These are phyloP conservation scores for Pycnonotus jocosus DNA, from an alignment of 2,113 vertebrate genomes.

Conservation along the genomic window DNA sequence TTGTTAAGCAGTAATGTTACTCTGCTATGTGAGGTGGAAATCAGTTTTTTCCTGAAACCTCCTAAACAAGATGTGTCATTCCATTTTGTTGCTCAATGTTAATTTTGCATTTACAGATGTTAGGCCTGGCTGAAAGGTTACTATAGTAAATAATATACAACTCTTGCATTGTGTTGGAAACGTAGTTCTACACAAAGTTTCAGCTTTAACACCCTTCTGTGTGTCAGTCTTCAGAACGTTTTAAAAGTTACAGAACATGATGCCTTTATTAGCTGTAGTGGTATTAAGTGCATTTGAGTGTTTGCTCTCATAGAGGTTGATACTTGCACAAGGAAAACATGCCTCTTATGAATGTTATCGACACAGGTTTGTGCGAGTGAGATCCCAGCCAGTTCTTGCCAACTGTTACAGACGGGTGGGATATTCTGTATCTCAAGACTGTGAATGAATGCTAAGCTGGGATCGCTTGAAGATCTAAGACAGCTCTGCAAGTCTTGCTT, in stretches of 20 bases:
- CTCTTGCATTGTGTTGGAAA: not conserved
- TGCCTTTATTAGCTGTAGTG: not conserved
- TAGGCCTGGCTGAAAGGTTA: not conserved
- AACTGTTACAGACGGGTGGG: not conserved
- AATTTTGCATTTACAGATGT: not conserved
- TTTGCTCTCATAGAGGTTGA: not conserved
- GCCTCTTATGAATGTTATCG: not conserved
- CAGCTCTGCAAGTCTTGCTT: constrained; percentile 8
- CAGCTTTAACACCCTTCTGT: not conserved
- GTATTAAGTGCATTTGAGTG: not conserved
- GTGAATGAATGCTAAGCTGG: not conserved
- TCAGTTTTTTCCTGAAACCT: not conserved
- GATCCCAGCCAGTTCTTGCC: not conserved
- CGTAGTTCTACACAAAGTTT: not conserved
- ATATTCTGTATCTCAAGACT: not conserved
- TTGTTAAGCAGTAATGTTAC: not conserved
- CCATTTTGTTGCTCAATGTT: not conserved
- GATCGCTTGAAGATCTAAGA: not conserved
- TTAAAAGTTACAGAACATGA: not conserved
- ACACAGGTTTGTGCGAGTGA: not conserved
- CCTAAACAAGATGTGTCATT: not conserved
- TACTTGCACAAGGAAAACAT: not conserved
- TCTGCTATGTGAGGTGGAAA: not conserved
- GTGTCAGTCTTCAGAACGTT: not conserved
- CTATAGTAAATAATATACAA: not conserved